Conservation (phyloP, 2,888 invertebrate genomes). For the Colletes collaris region DNA sequence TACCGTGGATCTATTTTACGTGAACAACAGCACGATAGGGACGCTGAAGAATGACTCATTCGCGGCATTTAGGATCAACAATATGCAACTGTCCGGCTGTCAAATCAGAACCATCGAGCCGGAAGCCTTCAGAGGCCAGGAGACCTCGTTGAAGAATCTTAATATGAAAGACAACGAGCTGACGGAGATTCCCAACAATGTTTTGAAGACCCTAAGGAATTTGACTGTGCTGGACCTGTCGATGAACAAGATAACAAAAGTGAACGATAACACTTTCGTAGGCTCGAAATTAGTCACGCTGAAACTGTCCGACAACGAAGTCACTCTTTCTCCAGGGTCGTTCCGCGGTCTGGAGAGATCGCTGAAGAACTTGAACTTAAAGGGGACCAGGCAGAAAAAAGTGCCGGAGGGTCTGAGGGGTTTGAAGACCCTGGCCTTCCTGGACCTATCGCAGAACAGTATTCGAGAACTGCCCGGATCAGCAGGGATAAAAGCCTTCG, state of each 20-base stretch:
- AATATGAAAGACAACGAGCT: conserved; percentile 94
- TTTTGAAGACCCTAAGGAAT: conserved; percentile 87
- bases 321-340: conserved; percentile 88
- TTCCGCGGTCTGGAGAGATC: conserved; percentile 92
- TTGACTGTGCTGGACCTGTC: conserved; percentile 93
- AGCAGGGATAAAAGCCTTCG: conserved; percentile 88
- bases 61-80: conserved; percentile 89
- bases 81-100: conserved; percentile 93
- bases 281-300: conserved; percentile 91
- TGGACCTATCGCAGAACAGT: conserved; percentile 95
- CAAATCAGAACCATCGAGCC: conserved; percentile 88
- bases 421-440: conserved; percentile 91
- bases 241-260: conserved; percentile 89
- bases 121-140: conserved; percentile 93
- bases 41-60: conserved; percentile 88
- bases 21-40: conserved; percentile 93
- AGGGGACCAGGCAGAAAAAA: conserved; percentile 91
- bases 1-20: conserved; percentile 92
- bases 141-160: conserved; percentile 90
- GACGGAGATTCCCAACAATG: conserved; percentile 90
- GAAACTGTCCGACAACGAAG: conserved; percentile 94
- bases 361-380: conserved; percentile 94
- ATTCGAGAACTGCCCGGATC: conserved; percentile 91
- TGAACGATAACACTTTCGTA: conserved; percentile 90
- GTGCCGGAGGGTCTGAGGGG: conserved; percentile 92